Conservation (phyloP, 2,888 invertebrate genomes). For the Stenodera caucasica region DNA sequence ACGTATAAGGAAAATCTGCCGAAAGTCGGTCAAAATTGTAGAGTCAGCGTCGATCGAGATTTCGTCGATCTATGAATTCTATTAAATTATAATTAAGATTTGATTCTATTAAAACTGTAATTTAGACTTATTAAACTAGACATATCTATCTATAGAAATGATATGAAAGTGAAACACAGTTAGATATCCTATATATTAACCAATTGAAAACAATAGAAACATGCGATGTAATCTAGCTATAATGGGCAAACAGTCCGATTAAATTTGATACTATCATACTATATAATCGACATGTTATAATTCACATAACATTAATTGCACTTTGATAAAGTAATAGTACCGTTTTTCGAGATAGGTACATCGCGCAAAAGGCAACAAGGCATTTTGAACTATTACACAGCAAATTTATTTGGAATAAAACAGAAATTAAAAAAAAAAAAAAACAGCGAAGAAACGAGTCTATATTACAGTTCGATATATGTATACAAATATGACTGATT, state of each 20-base stretch:
- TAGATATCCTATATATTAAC: not conserved
- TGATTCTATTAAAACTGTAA: not conserved
- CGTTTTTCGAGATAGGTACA: not conserved
- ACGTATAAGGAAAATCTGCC: no score
- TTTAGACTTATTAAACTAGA: not conserved
- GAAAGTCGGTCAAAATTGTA: no score
- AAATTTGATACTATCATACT: slow-evolving; percentile 29
- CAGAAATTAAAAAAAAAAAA: no score
- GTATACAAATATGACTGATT: not conserved
- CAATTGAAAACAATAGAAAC: slow-evolving; percentile 8
- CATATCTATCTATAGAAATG: not conserved
- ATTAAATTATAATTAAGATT: not conserved
- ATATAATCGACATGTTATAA: slow-evolving; percentile 35
- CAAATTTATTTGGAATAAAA: not conserved
- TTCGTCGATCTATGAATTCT: no score
- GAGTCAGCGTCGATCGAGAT: no score
- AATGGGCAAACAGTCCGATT: slow-evolving; percentile 24
- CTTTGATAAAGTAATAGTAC: slow-evolving; percentile 32
- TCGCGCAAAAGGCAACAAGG: not conserved
- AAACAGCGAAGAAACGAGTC: not conserved
- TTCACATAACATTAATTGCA: slow-evolving; percentile 36
- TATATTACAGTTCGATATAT: not conserved
- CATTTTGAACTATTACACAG: slow-evolving; percentile 9
- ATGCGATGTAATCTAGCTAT: slow-evolving; percentile 8
- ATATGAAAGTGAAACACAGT: slow-evolving; percentile 6